Base-by-base conservation (phyloP, 2,113 vertebrate genomes). In the Lepus timidus region DNA sequence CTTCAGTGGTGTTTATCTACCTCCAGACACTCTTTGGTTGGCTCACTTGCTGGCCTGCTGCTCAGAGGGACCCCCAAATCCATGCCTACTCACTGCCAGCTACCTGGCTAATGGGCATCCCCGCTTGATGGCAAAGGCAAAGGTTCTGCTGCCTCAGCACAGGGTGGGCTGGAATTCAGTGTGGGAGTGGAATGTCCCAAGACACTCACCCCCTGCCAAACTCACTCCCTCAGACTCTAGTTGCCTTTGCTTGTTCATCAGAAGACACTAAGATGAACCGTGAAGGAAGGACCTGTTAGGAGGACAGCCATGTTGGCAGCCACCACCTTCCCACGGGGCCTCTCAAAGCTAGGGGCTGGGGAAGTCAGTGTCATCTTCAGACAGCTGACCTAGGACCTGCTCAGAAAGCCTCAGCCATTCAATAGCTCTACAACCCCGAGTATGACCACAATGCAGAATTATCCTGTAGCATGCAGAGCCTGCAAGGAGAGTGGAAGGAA, bases 251-350 rank as follows among this genome's bases (percentile, higher is more conserved):
- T 52, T 68, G 67, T 17, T 70, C 82, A 23, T 73, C 44, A 49
- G 73, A 85, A 80, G 62, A 70, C 80, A 80, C 58, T 31, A 76
- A 44, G 82, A 58, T 51, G 27, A 36, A n/a, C 23, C 4, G 0
- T 2, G 67, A 86, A 86, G 67, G 64, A 27, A 52, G 70, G 55
- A 6, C 3, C 16, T 22, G 52, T 25, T 67, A 55, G 83, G 31
- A 19, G 27, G 58, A 11, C 55, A 27, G 17, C 73, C 51, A 3
- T 0, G 0, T 27, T 13, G 36, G 71, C 73, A 70, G 29, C 2
- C 0, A 0, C 8, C 1, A 10, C 62, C 65, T 88, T 68, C 58
- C 27, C 61, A 4, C 3, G 9, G 73, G 4, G 9, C 1, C 7
- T 33, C 11, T 68, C 64, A 27, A 39, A 9, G 10, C 19, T 1